A percentile compares a stretch with the other conserved stretches of the same genome.
Evolutionary conservation across 37 sponge, comb jelly and placozoan species (phyloP).

Genomic region (Chondrilla cf. caribensis): DNA sequence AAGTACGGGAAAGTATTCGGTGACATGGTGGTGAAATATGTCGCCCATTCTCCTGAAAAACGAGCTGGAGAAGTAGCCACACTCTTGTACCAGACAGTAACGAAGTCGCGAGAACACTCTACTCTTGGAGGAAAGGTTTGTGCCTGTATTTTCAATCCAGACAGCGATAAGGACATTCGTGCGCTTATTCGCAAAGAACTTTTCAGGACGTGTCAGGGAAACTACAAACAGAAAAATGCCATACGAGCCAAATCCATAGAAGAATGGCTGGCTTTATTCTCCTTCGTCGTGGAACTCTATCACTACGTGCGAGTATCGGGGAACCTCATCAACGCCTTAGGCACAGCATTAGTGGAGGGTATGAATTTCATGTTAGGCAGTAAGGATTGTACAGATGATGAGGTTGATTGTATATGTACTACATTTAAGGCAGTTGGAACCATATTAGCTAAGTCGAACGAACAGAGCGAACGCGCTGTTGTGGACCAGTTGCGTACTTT

Average conservation of each 20-base stretch:
- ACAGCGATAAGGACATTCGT: background rate
- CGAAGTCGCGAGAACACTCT: constrained; percentile 24
- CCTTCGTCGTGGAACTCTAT: constrained; percentile 55
- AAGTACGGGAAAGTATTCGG: constrained; percentile 52
- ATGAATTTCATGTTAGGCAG: constrained; percentile 29
- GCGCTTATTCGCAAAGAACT: constrained; percentile 29
- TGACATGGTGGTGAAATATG: constrained; percentile 51
- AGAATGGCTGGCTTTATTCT: constrained; percentile 60
- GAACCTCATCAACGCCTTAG: constrained; percentile 24
- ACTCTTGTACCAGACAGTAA: constrained; percentile 48
- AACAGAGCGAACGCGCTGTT: background rate
- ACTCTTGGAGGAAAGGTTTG: constrained; percentile 57
- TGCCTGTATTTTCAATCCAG: constrained; percentile 17
- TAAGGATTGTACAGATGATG: constrained; percentile 55
- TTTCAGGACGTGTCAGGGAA: constrained; percentile 24
- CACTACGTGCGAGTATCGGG: constrained; percentile 8
- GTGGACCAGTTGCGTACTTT: constrained; percentile 31
- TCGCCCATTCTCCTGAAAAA: background rate
- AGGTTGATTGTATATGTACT: constrained; percentile 64
- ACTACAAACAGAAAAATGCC: constrained; percentile 43
- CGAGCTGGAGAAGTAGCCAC: constrained; percentile 22
- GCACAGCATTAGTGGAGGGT: constrained; percentile 35
- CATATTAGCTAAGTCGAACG: constrained; percentile 17
- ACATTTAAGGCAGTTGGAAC: constrained; percentile 52
- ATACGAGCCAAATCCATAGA: constrained; percentile 61